Conservation (phyloP, 2,797 vertebrate species). For the Diglossa cyanea region DNA sequence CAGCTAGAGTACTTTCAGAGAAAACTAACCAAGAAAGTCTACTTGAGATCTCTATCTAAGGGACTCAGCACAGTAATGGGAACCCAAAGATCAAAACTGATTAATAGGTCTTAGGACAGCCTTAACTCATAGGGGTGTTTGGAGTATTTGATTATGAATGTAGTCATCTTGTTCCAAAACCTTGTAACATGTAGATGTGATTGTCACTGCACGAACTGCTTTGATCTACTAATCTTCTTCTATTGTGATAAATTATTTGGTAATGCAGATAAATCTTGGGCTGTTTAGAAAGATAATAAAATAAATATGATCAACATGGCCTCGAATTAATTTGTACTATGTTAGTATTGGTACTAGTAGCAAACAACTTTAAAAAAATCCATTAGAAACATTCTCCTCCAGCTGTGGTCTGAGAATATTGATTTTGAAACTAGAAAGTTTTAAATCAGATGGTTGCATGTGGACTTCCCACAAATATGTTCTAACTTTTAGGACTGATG, state of each 20-base stretch:
- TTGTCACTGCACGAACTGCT: background rate
- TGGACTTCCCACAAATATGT: conserved; percentile 32
- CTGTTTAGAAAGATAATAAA: background rate
- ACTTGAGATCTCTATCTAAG: background rate
- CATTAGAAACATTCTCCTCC: conserved; percentile 29
- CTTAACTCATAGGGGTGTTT: background rate
- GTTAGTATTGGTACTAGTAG: background rate
- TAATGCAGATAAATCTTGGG: background rate
- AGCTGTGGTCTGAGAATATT: conserved; percentile 19
- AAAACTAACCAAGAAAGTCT: background rate
- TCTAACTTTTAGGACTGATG: conserved; percentile 42
- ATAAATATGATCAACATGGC: background rate
- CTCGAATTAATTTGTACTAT: background rate
- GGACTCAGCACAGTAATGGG: background rate
- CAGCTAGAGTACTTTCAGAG: background rate
- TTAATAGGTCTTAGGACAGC: background rate
- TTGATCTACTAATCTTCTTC: background rate
- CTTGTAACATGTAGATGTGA: background rate
- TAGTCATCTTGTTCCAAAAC: background rate
- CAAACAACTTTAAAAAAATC: background rate
- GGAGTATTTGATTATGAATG: background rate
- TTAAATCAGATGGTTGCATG: conserved; percentile 22
- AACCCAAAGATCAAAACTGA: background rate
- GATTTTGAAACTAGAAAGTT: conserved; percentile 41
- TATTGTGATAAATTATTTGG: background rate